These are phyloP conservation scores for Phrynosoma blainvillii DNA, from an alignment of 2,113 vertebrate genomes.

Conservation along the genomic window DNA sequence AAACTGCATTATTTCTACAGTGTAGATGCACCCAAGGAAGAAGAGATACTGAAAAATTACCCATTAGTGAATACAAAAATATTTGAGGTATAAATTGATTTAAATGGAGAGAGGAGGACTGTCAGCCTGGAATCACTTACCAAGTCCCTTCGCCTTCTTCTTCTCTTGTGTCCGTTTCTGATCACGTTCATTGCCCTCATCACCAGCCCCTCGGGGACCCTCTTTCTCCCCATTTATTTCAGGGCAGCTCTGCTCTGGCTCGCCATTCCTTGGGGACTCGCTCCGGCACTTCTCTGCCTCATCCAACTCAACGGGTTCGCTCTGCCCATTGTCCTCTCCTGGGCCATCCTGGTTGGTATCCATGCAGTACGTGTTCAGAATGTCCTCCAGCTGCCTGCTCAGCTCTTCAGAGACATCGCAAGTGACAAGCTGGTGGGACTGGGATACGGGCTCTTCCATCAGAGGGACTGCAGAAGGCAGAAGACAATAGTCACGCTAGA, in stretches of 20 bases:
- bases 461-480: not conserved
- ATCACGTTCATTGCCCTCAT: conserved; percentile 81
- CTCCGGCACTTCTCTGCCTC: conserved; percentile 74
- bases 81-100: too few species aligned
- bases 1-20: too few species aligned
- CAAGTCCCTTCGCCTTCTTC: conserved; percentile 95
- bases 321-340: conserved; percentile 72
- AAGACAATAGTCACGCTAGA: not conserved
- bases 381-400: conserved; percentile 93
- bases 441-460: conserved; percentile 60
- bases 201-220: conserved; percentile 72
- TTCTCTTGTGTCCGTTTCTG: conserved; percentile 91
- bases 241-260: conserved; percentile 75
- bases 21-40: not conserved
- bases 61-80: not conserved
- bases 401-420: conserved; percentile 91
- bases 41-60: not conserved
- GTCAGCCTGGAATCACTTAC: conserved; percentile 69
- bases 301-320: conserved; percentile 74
- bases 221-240: conserved; percentile 89
- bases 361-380: conserved; percentile 92
- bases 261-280: conserved; percentile 81
- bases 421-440: conserved; percentile 54
- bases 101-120: not conserved
- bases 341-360: conserved; percentile 78